phyloP scores from a whole-genome alignment of 2,888 invertebrate genomes.

The Plagiodera versicolora region DNA sequence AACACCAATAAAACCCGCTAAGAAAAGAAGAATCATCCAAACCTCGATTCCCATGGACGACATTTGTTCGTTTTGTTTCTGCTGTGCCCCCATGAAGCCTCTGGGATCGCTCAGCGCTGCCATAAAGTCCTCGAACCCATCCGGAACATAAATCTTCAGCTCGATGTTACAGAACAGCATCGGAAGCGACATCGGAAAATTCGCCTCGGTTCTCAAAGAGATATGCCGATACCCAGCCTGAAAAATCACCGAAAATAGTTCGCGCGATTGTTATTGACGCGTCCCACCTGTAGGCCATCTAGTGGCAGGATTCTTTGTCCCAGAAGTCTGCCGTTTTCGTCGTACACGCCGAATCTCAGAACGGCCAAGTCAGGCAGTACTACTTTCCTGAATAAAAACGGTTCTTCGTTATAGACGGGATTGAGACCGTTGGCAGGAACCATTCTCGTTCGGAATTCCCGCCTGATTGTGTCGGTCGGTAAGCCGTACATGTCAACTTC shows the following conservation, averaged over 20 bases:
- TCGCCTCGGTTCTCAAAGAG: slow-evolving; percentile 95
- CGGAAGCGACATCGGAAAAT: slow-evolving; percentile 97
- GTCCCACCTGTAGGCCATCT: slow-evolving; percentile 72
- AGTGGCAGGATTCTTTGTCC: slow-evolving; percentile 97
- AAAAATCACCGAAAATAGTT: background rate
- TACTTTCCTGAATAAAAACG: slow-evolving; percentile 97
- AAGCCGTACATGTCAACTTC: slow-evolving; percentile 98
- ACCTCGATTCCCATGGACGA: slow-evolving; percentile 91
- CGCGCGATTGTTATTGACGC: background rate
- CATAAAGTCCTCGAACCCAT: slow-evolving; percentile 98
- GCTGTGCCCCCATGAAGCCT: slow-evolving; percentile 85
- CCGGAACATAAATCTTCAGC: slow-evolving; percentile 98
- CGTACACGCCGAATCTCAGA: slow-evolving; percentile 96
- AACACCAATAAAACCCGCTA: background rate
- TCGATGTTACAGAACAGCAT: slow-evolving; percentile 99
- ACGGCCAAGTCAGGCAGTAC: slow-evolving; percentile 98
- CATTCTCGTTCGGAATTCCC: slow-evolving; percentile 94
- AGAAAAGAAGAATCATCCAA: no score
- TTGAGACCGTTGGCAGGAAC: slow-evolving; percentile 98
- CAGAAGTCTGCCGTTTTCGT: slow-evolving; percentile 88
- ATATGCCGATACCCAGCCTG: slow-evolving; percentile 98
- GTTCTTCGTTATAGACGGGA: slow-evolving; percentile 98
- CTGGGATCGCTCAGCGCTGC: slow-evolving; percentile 95
- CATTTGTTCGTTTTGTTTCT: slow-evolving; percentile 89
- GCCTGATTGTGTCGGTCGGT: slow-evolving; percentile 97